These are phyloP conservation scores for Microctonus hyperodae DNA, from an alignment of 2,888 invertebrate genomes.

Conservation along the genomic window DNA sequence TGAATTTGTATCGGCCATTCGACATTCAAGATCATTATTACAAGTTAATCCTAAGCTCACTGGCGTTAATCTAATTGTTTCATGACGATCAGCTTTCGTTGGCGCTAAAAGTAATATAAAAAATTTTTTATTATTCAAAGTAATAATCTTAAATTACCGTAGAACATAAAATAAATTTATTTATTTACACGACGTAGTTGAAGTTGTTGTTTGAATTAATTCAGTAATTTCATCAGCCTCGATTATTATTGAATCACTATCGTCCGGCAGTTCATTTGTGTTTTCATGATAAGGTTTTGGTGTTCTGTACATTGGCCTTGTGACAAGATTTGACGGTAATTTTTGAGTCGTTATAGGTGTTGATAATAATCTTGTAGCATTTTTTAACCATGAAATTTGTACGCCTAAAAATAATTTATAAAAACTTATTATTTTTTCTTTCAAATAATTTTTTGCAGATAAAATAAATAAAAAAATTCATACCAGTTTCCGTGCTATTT, in stretches of 20 bases:
- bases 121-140: not conserved
- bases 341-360: constrained; percentile 45
- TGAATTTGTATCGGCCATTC: constrained; percentile 79
- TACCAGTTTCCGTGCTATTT: constrained; percentile 39
- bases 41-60: constrained; percentile 83
- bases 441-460: constrained; percentile 24
- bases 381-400: constrained; percentile 58
- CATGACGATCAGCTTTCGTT: constrained; percentile 57
- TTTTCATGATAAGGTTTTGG: constrained; percentile 41
- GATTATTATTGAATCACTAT: constrained; percentile 54
- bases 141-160: not conserved
- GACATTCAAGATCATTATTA: constrained; percentile 79
- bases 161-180: not conserved
- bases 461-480: not conserved
- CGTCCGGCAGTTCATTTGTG: constrained; percentile 50
- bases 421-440: not conserved
- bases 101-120: constrained; percentile 44
- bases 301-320: constrained; percentile 45
- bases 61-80: constrained; percentile 53
- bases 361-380: constrained; percentile 52
- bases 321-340: constrained; percentile 50
- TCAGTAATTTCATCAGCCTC: constrained; percentile 53
- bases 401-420: constrained; percentile 47
- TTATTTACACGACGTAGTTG: constrained; percentile 33
- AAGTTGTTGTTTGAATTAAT: constrained; percentile 43